These are phyloP conservation scores for Meriones psammophilus DNA, from an alignment of 2,797 vertebrate species.

Conservation along the genomic window DNA sequence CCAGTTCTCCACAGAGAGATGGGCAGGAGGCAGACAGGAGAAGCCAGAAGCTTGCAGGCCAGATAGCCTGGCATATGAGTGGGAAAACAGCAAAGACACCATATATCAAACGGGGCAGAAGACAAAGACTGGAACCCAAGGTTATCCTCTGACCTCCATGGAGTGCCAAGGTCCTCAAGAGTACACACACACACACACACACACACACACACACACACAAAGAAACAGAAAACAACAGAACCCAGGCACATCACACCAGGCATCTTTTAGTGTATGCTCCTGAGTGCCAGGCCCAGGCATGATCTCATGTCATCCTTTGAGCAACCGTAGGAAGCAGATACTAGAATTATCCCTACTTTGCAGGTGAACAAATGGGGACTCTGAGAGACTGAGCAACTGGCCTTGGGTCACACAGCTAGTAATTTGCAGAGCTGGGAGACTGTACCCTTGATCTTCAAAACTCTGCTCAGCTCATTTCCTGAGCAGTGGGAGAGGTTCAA, in stretches of 20 bases:
- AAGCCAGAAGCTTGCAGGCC: background rate
- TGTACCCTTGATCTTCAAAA: conserved; percentile 2
- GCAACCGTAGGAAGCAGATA: background rate
- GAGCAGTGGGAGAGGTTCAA: background rate
- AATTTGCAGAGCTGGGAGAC: conserved; percentile 8
- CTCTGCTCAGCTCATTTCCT: conserved; percentile 55
- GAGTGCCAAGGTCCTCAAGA: background rate
- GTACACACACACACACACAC: background rate
- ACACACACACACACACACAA: background rate
- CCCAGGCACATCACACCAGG: background rate
- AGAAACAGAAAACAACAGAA: background rate
- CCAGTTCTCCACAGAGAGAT: background rate
- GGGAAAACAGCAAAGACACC: background rate
- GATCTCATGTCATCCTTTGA: background rate
- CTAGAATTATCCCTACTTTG: conserved; percentile 38
- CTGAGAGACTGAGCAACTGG: background rate
- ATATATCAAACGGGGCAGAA: background rate
- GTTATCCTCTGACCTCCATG: background rate
- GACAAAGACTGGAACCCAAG: background rate
- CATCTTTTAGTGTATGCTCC: background rate
- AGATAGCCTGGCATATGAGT: background rate
- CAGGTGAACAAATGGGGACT: conserved; percentile 8
- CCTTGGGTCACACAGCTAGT: background rate
- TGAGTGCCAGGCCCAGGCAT: background rate
- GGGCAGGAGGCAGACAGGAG: background rate